Base-by-base conservation (phyloP, 2,888 invertebrate genomes). In the Harpagoxenus sublaevis region DNA sequence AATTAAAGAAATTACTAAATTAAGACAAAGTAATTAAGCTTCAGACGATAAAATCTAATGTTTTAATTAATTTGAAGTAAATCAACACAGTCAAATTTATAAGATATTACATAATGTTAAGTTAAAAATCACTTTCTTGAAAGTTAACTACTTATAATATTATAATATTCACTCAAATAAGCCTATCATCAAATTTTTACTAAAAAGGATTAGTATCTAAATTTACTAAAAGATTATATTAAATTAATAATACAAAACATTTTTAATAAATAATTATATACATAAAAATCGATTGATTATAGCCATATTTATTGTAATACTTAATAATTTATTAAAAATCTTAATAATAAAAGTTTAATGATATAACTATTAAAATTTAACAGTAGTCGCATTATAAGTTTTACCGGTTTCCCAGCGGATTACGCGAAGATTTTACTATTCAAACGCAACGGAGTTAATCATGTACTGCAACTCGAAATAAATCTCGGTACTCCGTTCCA, bases 401-500 rank as follows among this genome's bases (percentile, higher is more conserved):
- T 51, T 51, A 60, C 35, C 23, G 12, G 48, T 62, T 39, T 71
- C 60, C 28, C 23, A 18, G 15, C 9, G 60, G 18, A 79, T 73
- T 60, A 60, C 35, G 28, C n/a, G 28, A 42, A 12, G 28, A 12
- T 81, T 78, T 60, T 51, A 39, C 23, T 78, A 42, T 62, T 51
- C 28, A 81, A 81, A 63, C 51, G 45, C 18, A 39, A n/a, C n/a
- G 15, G n/a, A 71, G 60, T 84, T 84, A 68, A 70, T 63, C 73
- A 53, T 75, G 8, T 70, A 63, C 42, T 12, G 10, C 23, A 55
- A 60, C 39, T 23, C 31, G 53, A 62, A 85, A 84, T 73, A 70
- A 84, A 84, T 62, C 73, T 79, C 31, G 5, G 57, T 79, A 51
- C 42, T 81, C 73, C 48, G 79, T 81, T 73, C 12, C 3, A 51